These are phyloP conservation scores for Pituophis catenifer DNA, from an alignment of 2,113 vertebrate genomes.

Conservation along the genomic window DNA sequence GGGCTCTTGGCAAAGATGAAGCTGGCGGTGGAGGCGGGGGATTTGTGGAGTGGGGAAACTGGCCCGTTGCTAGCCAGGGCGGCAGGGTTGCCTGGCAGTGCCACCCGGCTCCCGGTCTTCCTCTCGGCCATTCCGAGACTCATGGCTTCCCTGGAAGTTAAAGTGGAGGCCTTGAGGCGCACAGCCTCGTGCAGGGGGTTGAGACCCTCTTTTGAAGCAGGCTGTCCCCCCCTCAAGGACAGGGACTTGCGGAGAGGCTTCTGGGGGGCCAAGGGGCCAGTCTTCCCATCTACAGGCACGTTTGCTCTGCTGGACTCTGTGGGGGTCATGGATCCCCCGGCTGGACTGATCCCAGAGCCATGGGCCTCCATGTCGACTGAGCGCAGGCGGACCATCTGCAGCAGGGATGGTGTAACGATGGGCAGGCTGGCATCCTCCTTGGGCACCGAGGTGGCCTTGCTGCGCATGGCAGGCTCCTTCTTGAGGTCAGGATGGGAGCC, in stretches of 20 bases:
- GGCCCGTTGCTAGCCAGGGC: slow-evolving; percentile 40
- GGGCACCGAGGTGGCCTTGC: slow-evolving; percentile 71
- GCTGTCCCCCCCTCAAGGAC: slow-evolving; percentile 68
- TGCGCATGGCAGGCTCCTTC: slow-evolving; percentile 72
- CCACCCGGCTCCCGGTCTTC: background rate
- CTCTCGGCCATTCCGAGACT: slow-evolving; percentile 36
- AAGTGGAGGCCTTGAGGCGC: slow-evolving; percentile 78
- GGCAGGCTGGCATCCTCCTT: slow-evolving; percentile 87
- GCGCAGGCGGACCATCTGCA: slow-evolving; percentile 93
- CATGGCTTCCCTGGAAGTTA: slow-evolving; percentile 58
- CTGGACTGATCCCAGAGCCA: slow-evolving; percentile 4
- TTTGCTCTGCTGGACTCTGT: slow-evolving; percentile 23
- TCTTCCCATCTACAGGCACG: background rate
- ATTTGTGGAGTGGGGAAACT: slow-evolving; percentile 68
- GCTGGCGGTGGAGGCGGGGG: slow-evolving; percentile 85
- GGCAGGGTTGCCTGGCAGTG: slow-evolving; percentile 1
- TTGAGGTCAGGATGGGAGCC: slow-evolving; percentile 38
- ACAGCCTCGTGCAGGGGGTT: slow-evolving; percentile 82
- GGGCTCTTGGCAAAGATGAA: slow-evolving; percentile 92
- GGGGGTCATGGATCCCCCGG: slow-evolving; percentile 22
- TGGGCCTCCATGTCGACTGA: slow-evolving; percentile 75
- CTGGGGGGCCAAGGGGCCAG: slow-evolving; percentile 71
- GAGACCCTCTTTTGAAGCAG: slow-evolving; percentile 33
- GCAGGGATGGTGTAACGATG: slow-evolving; percentile 89
- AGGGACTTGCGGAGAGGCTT: slow-evolving; percentile 86